These are phyloP conservation scores for Pristionchus entomophagus DNA, from an alignment of 2,888 invertebrate species.

Conservation along the genomic window DNA sequence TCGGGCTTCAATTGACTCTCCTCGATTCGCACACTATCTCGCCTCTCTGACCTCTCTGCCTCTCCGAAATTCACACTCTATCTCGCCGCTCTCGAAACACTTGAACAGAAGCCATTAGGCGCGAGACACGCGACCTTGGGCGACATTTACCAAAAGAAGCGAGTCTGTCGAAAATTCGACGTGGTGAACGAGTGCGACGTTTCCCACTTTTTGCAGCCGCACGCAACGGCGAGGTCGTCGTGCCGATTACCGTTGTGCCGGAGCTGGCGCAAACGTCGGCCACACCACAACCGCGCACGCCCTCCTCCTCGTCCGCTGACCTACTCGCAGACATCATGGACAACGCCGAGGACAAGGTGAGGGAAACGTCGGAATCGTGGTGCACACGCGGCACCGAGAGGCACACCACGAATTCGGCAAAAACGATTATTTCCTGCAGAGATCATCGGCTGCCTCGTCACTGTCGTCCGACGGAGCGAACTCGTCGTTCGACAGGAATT, in stretches of 20 bases:
- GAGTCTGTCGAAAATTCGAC: not conserved
- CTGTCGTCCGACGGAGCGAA: constrained; percentile 37
- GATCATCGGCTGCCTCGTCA: constrained; percentile 39
- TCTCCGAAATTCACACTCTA: not conserved
- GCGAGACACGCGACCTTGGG: not conserved
- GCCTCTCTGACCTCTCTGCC: not conserved
- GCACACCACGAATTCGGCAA: not conserved
- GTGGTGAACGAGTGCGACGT: not conserved
- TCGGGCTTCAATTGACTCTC: not conserved
- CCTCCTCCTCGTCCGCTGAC: constrained; percentile 43
- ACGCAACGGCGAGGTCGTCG: constrained; percentile 15
- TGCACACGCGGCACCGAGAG: not conserved
- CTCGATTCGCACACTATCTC: not conserved
- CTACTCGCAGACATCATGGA: constrained; percentile 45
- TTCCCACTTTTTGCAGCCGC: constrained; percentile 28
- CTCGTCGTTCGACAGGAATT: constrained; percentile 37
- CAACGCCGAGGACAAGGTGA: constrained; percentile 6
- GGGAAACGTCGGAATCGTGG: not conserved
- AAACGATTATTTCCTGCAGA: constrained; percentile 9
- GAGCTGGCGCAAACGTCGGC: constrained; percentile 21
- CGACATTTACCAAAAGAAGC: constrained; percentile 13
- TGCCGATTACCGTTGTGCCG: constrained; percentile 46
- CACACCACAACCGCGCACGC: not conserved
- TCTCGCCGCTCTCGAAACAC: not conserved
- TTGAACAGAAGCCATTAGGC: constrained; percentile 34